Conservation (phyloP, 1,140 invertebrate species). For the Metaphire vulgaris region DNA sequence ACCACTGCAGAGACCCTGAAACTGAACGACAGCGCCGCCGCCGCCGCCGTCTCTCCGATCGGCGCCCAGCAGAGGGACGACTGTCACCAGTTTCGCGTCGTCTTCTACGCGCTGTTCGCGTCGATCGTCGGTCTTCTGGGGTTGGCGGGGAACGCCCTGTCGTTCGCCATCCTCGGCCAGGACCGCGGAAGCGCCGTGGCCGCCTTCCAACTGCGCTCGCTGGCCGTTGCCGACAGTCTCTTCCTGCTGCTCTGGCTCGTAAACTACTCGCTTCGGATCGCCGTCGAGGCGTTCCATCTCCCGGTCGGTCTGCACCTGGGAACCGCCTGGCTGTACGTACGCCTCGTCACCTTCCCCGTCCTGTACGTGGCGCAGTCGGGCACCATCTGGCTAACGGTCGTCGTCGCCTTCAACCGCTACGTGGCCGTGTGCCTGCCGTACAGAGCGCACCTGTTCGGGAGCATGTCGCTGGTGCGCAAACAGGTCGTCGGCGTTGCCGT, state of each 20-base stretch:
- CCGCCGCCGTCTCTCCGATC: too few species aligned
- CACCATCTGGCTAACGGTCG: conserved; percentile 27
- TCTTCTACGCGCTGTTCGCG: background rate
- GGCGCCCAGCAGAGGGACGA: too few species aligned
- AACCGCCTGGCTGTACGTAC: conserved; percentile 17
- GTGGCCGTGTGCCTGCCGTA: conserved; percentile 26
- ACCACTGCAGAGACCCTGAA: too few species aligned
- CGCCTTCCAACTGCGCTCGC: conserved; percentile 17
- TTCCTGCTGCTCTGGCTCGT: conserved; percentile 25
- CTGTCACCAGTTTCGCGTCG: background rate
- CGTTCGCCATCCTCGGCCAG: background rate
- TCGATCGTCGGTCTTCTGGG: background rate
- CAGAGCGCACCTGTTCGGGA: conserved; percentile 19
- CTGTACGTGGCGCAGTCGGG: conserved; percentile 23
- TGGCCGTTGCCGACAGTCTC: conserved; percentile 24
- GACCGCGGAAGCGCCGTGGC: background rate
- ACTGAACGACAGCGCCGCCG: too few species aligned
- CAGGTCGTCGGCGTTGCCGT: background rate
- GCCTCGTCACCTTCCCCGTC: conserved; percentile 17
- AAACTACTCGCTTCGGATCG: conserved; percentile 9
- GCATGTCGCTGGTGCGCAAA: background rate
- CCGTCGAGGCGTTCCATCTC: conserved; percentile 1
- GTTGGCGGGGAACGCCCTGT: background rate
- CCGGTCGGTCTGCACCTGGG: background rate
- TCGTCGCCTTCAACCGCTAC: conserved; percentile 22